Percentiles rank a stretch among this genome's conserved stretches.
These are phyloP conservation scores for Tonatia bakeri DNA, from an alignment of 2,113 vertebrate genomes.

Conservation along the genomic window DNA sequence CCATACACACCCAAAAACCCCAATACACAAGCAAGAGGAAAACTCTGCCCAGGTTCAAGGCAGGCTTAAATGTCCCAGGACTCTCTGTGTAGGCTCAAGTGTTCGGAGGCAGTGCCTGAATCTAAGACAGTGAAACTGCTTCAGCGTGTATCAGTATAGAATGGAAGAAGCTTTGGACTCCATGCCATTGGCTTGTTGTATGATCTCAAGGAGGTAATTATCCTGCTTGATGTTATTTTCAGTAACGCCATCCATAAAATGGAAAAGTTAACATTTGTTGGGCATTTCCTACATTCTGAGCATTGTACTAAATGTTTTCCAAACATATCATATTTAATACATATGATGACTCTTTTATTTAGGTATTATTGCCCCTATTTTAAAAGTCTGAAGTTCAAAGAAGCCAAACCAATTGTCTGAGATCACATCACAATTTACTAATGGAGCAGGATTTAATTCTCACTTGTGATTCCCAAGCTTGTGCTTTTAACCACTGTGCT, in stretches of 20 bases:
- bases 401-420: neutral
- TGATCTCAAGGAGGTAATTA: neutral
- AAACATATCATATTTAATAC: neutral
- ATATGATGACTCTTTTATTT: neutral
- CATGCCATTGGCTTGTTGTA: too few species aligned
- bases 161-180: neutral
- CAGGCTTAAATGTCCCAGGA: neutral
- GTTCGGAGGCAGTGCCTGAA: neutral
- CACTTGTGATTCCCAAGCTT: neutral
- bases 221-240: neutral
- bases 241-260: neutral
- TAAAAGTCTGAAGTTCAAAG: neutral
- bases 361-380: neutral
- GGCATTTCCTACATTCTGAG: neutral
- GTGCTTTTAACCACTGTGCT: neutral
- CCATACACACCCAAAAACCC: neutral
- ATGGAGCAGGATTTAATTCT: neutral
- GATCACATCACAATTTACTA: neutral
- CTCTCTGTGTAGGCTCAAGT: neutral
- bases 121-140: neutral
- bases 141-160: neutral
- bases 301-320: neutral
- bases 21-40: neutral
- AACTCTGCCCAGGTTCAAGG: neutral
- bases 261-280: neutral